These are phyloP conservation scores for Varanus salvator DNA, from an alignment of 2,113 vertebrate species.

Conservation along the genomic window DNA sequence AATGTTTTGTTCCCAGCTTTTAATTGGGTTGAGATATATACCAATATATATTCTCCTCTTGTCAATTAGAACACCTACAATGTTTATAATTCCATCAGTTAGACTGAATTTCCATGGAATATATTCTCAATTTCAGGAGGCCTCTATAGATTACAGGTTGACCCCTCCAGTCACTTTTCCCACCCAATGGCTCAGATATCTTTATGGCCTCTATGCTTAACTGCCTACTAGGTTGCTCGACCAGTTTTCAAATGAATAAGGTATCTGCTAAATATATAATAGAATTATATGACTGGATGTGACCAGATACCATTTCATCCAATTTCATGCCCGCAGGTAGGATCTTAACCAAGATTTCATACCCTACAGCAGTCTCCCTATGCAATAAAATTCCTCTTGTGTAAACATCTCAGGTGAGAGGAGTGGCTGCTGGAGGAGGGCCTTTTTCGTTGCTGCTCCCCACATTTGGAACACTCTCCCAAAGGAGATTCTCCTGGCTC, in stretches of 20 bases:
- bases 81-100: conserved; percentile 18
- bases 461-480: too few relatives aligned
- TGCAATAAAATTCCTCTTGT: neutral
- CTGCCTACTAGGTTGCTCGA: neutral
- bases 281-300: conserved; percentile 22
- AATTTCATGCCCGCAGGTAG: conserved; percentile 39
- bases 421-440: too few relatives aligned
- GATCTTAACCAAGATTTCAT: conserved; percentile 12
- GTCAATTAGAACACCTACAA: conserved; percentile 51
- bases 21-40: conserved; percentile 36
- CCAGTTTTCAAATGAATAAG: conserved; percentile 19
- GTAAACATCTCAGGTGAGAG: neutral
- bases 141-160: neutral
- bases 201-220: conserved; percentile 11
- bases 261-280: conserved; percentile 34
- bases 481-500: too few relatives aligned
- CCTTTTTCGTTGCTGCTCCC: too few relatives aligned
- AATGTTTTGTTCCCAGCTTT: conserved; percentile 59
- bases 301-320: conserved; percentile 31
- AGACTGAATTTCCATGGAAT: neutral
- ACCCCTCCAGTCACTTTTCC: neutral
- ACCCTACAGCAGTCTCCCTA: neutral
- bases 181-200: neutral
- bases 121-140: neutral
- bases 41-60: conserved; percentile 49